These are phyloP conservation scores for Sus cebifrons DNA, from an alignment of 2,797 vertebrate genomes.

Conservation along the genomic window DNA sequence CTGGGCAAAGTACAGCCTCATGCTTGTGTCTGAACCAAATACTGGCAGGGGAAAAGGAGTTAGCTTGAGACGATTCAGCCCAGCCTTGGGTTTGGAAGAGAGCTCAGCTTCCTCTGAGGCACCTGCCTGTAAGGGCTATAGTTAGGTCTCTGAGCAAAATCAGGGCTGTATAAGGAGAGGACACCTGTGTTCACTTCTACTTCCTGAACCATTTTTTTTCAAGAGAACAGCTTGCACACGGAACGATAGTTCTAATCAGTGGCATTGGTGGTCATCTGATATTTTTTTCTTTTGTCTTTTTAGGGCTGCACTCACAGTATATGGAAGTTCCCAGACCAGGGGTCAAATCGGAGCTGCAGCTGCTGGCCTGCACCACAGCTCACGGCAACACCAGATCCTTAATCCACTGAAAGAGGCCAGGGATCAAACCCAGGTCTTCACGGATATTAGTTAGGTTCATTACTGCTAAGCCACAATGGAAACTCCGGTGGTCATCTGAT, in stretches of 20 bases:
- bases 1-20: not conserved
- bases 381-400: too few relatives aligned
- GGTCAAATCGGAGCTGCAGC: too few relatives aligned
- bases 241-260: not conserved
- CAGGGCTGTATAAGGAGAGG: not conserved
- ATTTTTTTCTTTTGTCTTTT: too few relatives aligned
- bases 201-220: slow-evolving; percentile 38
- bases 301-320: too few relatives aligned
- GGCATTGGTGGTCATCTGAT: not conserved
- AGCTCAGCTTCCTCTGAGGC: not conserved
- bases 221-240: not conserved
- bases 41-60: not conserved
- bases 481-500: not conserved
- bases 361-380: too few relatives aligned
- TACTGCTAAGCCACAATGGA: too few relatives aligned
- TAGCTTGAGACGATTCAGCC: not conserved
- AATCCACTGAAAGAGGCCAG: too few relatives aligned
- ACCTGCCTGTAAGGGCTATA: not conserved
- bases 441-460: too few relatives aligned
- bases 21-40: not conserved
- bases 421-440: too few relatives aligned
- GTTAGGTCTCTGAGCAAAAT: not conserved
- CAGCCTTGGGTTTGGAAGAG: not conserved
- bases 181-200: not conserved
- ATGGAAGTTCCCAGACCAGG: too few relatives aligned